Evolutionary conservation across 2,113 vertebrate genomes (phyloP).

Genomic region (Smithornis capensis): DNA sequence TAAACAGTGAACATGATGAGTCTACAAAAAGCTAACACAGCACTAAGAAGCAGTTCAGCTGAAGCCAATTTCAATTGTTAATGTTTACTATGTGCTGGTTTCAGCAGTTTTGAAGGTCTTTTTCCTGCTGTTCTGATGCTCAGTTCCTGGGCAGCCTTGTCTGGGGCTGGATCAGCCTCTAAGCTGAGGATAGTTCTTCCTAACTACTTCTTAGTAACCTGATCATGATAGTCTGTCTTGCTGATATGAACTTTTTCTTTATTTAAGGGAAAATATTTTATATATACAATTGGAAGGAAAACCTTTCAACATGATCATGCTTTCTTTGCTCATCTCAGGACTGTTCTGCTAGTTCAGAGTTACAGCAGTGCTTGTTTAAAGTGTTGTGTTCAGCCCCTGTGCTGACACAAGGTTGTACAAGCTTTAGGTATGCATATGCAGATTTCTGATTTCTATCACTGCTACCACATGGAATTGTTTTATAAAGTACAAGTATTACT

Average conservation of each 20-base stretch:
- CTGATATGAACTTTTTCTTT: neutral
- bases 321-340: neutral
- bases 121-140: conserved; percentile 3
- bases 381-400: neutral
- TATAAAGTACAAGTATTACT: neutral
- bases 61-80: conserved; percentile 44
- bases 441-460: neutral
- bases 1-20: neutral
- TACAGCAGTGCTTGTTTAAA: neutral
- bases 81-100: conserved; percentile 12
- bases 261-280: neutral
- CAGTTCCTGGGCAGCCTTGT: neutral
- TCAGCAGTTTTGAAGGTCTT: conserved; percentile 50
- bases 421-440: neutral
- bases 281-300: neutral
- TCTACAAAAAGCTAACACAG: conserved; percentile 28
- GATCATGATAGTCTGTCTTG: neutral
- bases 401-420: neutral
- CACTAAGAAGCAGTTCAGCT: conserved; percentile 21
- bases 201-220: neutral
- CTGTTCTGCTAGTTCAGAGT: neutral
- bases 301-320: neutral
- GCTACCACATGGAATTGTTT: neutral
- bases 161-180: neutral
- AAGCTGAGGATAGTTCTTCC: neutral